Percentiles rank a stretch among this genome's conserved stretches.
Conservation (phyloP, 2,888 invertebrate species). For the Amblyteles armatorius region DNA sequence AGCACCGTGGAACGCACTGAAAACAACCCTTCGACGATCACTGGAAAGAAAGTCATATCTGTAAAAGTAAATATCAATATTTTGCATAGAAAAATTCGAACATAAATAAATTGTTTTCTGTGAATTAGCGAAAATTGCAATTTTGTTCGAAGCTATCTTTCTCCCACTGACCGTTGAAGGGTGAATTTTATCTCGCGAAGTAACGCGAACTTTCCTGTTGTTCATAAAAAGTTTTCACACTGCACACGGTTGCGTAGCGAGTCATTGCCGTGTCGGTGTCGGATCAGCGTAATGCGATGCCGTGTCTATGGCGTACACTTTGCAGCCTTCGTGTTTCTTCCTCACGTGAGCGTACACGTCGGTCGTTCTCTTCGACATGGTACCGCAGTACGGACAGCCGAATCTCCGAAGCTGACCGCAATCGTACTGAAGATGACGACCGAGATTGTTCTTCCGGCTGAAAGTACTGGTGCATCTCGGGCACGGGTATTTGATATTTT, state of each 20-base stretch:
- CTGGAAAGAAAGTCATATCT: not conserved
- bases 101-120: no score
- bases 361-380: conserved; percentile 80
- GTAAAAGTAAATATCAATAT: not conserved
- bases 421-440: conserved; percentile 66
- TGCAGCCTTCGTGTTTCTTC: conserved; percentile 85
- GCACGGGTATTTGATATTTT: conserved; percentile 63
- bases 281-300: conserved; percentile 4
- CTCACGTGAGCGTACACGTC: conserved; percentile 90
- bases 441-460: conserved; percentile 52
- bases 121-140: no score
- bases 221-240: not conserved
- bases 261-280: conserved; percentile 16
- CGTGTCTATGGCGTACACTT: conserved; percentile 49
- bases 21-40: no score
- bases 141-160: no score
- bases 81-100: no score
- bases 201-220: not conserved
- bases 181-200: not conserved
- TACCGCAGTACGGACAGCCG: conserved; percentile 71
- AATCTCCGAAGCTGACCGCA: conserved; percentile 74
- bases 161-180: no score
- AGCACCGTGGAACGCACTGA: no score
- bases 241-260: not conserved
- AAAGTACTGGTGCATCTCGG: conserved; percentile 47